Evolutionary conservation across 1,140 invertebrate species (phyloP).

Genomic region (Metopolophium dirhodum): DNA sequence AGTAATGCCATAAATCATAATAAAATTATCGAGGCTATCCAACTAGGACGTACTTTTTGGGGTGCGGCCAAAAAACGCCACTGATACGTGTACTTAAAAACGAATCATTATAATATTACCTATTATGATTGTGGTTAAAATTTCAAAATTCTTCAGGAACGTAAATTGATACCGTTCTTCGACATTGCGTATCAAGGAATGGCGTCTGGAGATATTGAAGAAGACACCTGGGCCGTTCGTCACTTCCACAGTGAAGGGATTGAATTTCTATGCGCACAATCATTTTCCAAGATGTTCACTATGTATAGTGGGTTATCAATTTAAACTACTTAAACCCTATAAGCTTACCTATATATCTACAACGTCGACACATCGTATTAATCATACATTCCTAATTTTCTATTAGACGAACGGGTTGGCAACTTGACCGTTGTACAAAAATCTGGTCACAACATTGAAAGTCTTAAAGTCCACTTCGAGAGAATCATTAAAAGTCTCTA

Average conservation of each 20-base stretch:
- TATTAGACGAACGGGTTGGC: slow-evolving; percentile 87
- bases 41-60: no score
- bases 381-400: slow-evolving; percentile 20
- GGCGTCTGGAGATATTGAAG: slow-evolving; percentile 92
- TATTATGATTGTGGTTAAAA: no score
- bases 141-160: slow-evolving; percentile 66
- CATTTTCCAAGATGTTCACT: slow-evolving; percentile 99
- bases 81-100: no score
- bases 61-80: no score
- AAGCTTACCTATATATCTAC: background rate
- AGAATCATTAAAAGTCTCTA: slow-evolving; percentile 85
- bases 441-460: slow-evolving; percentile 68
- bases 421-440: slow-evolving; percentile 85
- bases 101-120: no score
- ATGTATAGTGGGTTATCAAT: slow-evolving; percentile 80
- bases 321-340: no score
- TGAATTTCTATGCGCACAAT: slow-evolving; percentile 91
- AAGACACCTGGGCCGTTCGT: slow-evolving; percentile 88
- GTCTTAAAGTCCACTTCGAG: slow-evolving; percentile 86
- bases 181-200: slow-evolving; percentile 99
- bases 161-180: slow-evolving; percentile 88
- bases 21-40: no score
- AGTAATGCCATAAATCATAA: no score
- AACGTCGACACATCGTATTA: background rate
- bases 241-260: slow-evolving; percentile 84